Evolutionary conservation across 2,113 vertebrate species (phyloP).

Genomic region (Triplophysa rosa): DNA sequence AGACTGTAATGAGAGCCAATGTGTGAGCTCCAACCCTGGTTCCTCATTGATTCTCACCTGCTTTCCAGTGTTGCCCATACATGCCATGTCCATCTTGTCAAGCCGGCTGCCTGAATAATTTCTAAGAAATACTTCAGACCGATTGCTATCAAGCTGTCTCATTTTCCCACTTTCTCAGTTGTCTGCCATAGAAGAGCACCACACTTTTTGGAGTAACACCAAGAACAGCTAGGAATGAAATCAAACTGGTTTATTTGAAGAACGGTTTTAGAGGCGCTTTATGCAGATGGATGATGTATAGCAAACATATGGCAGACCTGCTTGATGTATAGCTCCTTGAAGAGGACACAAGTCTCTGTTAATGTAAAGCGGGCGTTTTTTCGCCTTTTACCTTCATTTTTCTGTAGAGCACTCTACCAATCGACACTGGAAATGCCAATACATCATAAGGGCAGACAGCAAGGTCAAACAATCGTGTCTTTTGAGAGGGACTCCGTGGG

Average conservation of each 20-base stretch:
- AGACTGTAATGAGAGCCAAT: constrained; percentile 39
- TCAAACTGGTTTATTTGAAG: neutral
- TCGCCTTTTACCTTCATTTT: neutral
- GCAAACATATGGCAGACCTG: neutral
- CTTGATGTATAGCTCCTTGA: neutral
- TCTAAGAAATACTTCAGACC: constrained; percentile 13
- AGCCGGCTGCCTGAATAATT: neutral
- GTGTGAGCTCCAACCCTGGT: constrained; percentile 7
- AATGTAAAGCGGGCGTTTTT: neutral
- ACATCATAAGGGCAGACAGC: neutral
- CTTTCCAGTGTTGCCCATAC: neutral
- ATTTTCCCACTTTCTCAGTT: constrained; percentile 18
- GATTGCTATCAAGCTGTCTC: constrained; percentile 32
- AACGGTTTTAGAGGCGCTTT: neutral
- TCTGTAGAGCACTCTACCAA: neutral
- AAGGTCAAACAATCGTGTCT: constrained; percentile 20
- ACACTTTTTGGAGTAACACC: neutral
- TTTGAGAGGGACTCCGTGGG: neutral
- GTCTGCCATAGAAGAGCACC: constrained; percentile 3
- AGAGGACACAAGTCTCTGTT: neutral
- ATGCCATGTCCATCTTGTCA: constrained; percentile 29
- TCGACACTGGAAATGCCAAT: constrained; percentile 22
- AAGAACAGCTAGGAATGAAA: neutral
- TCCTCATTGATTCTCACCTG: constrained; percentile 8
- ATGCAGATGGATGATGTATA: neutral